Evolutionary conservation across 2,113 vertebrate species (phyloP).

Genomic region (Malurus elegans): DNA sequence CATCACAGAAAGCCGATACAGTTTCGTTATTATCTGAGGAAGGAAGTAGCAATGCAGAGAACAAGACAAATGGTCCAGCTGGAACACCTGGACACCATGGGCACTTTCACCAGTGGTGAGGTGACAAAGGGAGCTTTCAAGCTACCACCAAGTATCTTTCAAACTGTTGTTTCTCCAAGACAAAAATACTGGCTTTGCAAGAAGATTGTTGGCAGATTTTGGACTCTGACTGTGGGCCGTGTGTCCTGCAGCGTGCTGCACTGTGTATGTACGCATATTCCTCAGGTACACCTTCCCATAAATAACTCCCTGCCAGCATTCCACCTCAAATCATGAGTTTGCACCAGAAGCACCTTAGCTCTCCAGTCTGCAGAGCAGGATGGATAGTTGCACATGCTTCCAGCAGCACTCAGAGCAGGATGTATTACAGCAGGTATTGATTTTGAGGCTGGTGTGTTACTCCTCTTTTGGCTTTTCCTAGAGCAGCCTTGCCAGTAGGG

Average conservation of each 20-base stretch:
- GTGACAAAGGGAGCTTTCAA: background rate
- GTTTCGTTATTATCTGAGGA: background rate
- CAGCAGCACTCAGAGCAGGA: background rate
- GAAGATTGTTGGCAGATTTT: background rate
- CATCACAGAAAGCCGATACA: background rate
- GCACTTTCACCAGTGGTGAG: background rate
- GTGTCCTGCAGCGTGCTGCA: background rate
- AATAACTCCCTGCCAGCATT: background rate
- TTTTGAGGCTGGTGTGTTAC: background rate
- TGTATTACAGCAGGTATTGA: background rate
- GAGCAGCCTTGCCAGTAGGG: background rate
- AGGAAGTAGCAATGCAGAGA: slow-evolving; percentile 10
- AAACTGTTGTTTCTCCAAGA: background rate
- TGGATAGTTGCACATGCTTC: background rate
- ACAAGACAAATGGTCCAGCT: background rate
- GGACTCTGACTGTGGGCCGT: background rate
- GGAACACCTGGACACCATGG: slow-evolving; percentile 3
- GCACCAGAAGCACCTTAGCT: background rate
- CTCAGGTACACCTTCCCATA: background rate
- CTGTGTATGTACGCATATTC: background rate
- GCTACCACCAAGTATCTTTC: background rate
- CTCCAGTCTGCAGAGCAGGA: background rate
- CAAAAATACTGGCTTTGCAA: background rate
- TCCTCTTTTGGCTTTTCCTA: background rate
- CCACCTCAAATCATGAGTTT: background rate